Evolutionary conservation across 2,113 vertebrate genomes (phyloP).

Genomic region (Phocoena phocoena): DNA sequence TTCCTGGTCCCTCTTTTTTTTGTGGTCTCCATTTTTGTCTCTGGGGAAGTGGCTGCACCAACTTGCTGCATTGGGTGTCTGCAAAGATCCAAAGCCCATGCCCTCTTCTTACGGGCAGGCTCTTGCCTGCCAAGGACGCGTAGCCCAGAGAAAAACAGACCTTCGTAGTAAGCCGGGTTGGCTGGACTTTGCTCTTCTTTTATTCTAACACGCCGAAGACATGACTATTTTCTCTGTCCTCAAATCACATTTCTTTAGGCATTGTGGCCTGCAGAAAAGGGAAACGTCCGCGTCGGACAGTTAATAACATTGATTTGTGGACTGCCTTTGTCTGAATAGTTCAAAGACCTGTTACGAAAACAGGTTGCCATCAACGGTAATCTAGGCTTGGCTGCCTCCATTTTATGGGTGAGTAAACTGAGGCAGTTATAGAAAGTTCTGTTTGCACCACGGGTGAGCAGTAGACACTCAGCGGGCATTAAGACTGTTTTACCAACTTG

Average conservation of each 20-base stretch:
- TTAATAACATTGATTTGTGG: neutral
- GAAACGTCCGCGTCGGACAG: neutral
- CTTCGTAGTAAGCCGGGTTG: neutral
- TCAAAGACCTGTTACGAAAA: neutral
- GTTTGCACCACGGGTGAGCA: neutral
- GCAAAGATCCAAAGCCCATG: neutral
- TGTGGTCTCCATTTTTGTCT: conserved; percentile 27
- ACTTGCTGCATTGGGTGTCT: neutral
- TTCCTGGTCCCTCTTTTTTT: neutral
- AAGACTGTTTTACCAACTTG: neutral
- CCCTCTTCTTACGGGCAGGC: neutral
- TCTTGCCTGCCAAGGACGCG: neutral
- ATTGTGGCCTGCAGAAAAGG: neutral
- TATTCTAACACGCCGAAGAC: neutral
- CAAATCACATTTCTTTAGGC: conserved; percentile 31
- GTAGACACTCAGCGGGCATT: neutral
- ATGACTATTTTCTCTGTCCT: neutral
- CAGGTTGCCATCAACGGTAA: neutral
- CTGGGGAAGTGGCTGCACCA: neutral
- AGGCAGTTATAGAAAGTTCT: neutral
- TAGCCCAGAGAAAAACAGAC: neutral
- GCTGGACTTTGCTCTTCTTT: neutral
- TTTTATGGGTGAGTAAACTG: neutral
- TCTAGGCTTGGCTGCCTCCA: neutral
- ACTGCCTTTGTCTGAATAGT: neutral